Conservation (phyloP, 1,140 invertebrate species). For the Caenorhabditis brenneri region DNA sequence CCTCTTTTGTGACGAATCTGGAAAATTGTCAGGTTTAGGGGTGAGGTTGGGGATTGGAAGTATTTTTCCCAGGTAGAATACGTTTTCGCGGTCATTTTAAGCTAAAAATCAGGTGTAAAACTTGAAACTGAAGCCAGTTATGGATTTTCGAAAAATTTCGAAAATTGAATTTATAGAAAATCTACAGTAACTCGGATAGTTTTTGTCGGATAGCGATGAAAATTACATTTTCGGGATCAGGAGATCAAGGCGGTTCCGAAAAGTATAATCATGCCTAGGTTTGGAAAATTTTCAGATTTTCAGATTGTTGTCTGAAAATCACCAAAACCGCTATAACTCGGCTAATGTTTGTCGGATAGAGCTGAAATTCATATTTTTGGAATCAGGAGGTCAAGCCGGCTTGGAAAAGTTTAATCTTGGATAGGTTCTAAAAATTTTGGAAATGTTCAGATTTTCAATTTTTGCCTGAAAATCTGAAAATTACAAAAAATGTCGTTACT, state of each 20-base stretch:
- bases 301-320: background rate
- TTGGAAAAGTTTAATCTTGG: background rate
- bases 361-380: background rate
- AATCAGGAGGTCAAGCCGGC: background rate
- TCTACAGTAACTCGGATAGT: background rate
- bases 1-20: conserved; percentile 53
- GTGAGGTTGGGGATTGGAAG: background rate
- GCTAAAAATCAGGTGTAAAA: background rate
- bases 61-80: background rate
- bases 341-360: background rate
- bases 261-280: no score
- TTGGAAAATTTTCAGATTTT: no score
- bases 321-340: background rate
- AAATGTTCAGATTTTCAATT: no score
- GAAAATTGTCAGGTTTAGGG: background rate
- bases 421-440: no score
- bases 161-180: background rate
- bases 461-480: no score
- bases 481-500: no score
- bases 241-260: background rate
- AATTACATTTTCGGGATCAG: background rate
- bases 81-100: background rate
- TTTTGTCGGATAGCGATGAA: background rate
- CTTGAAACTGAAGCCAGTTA: background rate
- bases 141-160: background rate